phyloP scores from a whole-genome alignment of 2,113 vertebrate genomes.

The Albula goreensis region DNA sequence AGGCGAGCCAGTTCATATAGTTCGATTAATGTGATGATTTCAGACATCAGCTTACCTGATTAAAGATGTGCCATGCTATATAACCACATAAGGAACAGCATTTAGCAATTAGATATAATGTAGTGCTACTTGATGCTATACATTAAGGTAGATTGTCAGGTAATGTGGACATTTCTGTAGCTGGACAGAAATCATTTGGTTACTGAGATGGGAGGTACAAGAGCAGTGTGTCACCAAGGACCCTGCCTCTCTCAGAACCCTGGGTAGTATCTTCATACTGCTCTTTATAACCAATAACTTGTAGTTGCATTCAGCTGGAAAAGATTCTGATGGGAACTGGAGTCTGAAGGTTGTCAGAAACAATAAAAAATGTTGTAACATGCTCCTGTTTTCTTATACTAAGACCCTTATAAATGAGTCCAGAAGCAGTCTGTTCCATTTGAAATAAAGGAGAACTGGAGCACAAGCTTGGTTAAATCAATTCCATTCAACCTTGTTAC shows the following conservation, averaged over 20 bases:
- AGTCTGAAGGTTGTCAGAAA: neutral
- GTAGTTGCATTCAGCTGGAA: neutral
- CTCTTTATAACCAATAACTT: neutral
- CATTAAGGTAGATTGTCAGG: neutral
- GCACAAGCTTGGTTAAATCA: slow-evolving; percentile 10
- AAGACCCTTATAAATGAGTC: neutral
- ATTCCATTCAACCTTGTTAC: slow-evolving; percentile 24
- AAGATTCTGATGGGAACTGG: neutral
- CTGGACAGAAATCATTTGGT: neutral
- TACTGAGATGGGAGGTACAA: neutral
- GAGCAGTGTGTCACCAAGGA: neutral
- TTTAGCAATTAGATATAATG: neutral
- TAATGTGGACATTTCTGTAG: neutral
- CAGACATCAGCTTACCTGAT: neutral
- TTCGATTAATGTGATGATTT: neutral
- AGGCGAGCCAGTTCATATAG: neutral
- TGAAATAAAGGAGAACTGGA: neutral
- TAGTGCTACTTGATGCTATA: neutral
- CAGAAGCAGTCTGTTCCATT: neutral
- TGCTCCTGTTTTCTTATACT: neutral
- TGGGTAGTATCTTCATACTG: neutral
- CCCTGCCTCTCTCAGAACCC: neutral
- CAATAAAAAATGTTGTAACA: neutral
- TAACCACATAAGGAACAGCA: too few species aligned
- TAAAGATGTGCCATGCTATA: neutral